A percentile compares a stretch with the other conserved stretches of the same genome.
These are phyloP conservation scores for Chionoecetes opilio DNA, from an alignment of 1,140 invertebrate genomes.

Conservation along the genomic window DNA sequence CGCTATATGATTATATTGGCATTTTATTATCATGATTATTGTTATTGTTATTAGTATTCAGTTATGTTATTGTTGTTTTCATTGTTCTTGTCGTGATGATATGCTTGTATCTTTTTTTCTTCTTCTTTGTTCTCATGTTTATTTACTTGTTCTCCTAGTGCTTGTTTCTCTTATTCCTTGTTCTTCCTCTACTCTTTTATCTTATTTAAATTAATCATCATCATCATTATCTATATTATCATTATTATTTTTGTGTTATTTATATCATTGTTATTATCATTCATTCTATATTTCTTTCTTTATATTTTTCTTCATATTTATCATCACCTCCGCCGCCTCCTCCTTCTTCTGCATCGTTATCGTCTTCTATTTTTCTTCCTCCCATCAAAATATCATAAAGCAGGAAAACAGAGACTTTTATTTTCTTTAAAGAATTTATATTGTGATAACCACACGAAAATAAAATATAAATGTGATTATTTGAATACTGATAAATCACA, in stretches of 20 bases:
- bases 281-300: background rate
- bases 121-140: no score
- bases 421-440: background rate
- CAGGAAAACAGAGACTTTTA: background rate
- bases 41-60: no score
- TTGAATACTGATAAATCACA: no score
- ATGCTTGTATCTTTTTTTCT: no score
- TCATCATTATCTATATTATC: background rate
- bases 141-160: no score
- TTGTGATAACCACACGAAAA: slow-evolving; percentile 5
- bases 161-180: background rate
- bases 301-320: background rate
- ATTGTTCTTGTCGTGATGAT: no score
- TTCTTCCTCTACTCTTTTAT: background rate
- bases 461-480: background rate
- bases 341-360: background rate
- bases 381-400: background rate
- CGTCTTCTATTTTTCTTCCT: background rate
- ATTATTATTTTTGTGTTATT: background rate
- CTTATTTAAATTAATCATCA: background rate
- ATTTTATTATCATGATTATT: no score
- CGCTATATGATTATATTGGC: no score
- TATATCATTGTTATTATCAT: background rate
- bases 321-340: background rate
- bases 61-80: no score